Conservation (phyloP, 2,888 invertebrate species). For the Drosophila monieri region DNA sequence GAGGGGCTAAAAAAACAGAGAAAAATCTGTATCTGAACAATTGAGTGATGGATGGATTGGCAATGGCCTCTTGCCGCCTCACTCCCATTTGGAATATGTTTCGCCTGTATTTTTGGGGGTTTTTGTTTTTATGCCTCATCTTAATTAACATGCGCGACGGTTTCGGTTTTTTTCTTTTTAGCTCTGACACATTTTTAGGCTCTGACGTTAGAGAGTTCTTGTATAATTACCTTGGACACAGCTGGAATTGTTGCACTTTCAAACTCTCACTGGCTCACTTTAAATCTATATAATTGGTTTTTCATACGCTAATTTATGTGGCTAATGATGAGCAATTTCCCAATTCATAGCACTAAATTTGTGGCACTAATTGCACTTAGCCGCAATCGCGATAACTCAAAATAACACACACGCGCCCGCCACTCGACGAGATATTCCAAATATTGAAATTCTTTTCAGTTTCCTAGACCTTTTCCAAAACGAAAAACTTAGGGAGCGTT, state of each 20-base stretch:
- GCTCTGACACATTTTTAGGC: conserved; percentile 38
- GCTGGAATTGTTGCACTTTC: conserved; percentile 15
- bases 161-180: conserved; percentile 27
- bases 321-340: conserved; percentile 43
- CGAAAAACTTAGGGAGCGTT: conserved; percentile 19
- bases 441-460: conserved; percentile 9
- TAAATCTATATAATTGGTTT: conserved; percentile 2
- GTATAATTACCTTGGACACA: conserved; percentile 30
- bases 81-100: conserved; percentile 34
- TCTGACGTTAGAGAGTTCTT: conserved; percentile 40
- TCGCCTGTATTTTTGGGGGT: conserved; percentile 5
- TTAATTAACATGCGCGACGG: conserved; percentile 68
- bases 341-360: conserved; percentile 62
- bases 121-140: conserved; percentile 44
- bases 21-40: conserved; percentile 59
- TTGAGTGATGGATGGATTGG: conserved; percentile 71
- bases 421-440: conserved; percentile 35
- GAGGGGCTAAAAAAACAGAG: conserved; percentile 6
- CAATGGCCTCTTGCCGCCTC: conserved; percentile 39
- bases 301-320: conserved; percentile 23
- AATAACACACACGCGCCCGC: conserved; percentile 57
- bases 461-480: conserved; percentile 2
- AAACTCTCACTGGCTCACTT: background rate
- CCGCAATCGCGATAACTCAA: conserved; percentile 73
- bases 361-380: conserved; percentile 69